A percentile compares a stretch with the other conserved stretches of the same genome.
Evolutionary conservation across 2,888 invertebrate genomes (phyloP).

Genomic region (Chymomyza caudatula): DNA sequence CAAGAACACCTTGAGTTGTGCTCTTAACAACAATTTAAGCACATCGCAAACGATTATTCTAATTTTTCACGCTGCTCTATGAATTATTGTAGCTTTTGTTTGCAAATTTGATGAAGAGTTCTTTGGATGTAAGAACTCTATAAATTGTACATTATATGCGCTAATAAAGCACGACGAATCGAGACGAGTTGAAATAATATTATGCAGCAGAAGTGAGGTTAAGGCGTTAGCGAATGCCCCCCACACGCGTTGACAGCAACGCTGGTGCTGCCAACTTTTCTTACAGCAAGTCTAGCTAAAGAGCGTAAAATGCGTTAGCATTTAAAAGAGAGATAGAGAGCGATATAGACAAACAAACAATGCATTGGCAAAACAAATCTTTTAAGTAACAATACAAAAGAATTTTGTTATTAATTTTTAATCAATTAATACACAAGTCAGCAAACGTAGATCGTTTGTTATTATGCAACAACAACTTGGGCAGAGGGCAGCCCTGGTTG

Average conservation of each 20-base stretch:
- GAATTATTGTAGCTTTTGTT: conserved; percentile 37
- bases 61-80: conserved; percentile 40
- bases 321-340: conserved; percentile 30
- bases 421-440: neutral
- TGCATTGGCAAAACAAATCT: neutral
- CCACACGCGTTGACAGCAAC: conserved; percentile 40
- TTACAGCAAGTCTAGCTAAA: conserved; percentile 4
- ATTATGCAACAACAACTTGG: conserved; percentile 45
- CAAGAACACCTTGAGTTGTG: neutral
- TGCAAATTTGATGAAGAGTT: conserved; percentile 21
- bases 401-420: neutral
- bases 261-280: conserved; percentile 39
- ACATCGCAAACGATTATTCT: conserved; percentile 25
- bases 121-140: conserved; percentile 8
- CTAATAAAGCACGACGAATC: conserved; percentile 42
- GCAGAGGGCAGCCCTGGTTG: conserved; percentile 40
- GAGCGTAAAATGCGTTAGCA: neutral
- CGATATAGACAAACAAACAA: conserved; percentile 1
- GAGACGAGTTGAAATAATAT: conserved; percentile 45
- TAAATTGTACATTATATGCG: conserved; percentile 27
- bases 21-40: neutral
- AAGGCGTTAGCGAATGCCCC: conserved; percentile 45
- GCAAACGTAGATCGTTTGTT: neutral
- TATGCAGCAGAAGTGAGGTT: conserved; percentile 66
- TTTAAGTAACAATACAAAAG: neutral